Percentiles rank a stretch among this genome's conserved stretches.
Evolutionary conservation across 2,888 invertebrate genomes (phyloP).

Genomic region (Proisotoma minuta): DNA sequence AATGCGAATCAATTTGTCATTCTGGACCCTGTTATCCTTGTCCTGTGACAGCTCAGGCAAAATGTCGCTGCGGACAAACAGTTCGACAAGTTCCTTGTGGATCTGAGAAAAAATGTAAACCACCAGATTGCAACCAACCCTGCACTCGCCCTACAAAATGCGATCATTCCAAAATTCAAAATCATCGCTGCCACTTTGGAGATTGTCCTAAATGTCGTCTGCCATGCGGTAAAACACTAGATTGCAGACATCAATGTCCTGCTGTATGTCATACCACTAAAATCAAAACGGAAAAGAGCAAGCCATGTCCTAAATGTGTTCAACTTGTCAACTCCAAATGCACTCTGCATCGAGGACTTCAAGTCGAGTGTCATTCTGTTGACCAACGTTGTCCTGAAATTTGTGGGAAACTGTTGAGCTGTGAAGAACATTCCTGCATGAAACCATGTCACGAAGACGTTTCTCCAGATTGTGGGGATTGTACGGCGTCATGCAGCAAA

Average conservation of each 20-base stretch:
- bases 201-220: slow-evolving; percentile 78
- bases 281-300: slow-evolving; percentile 48
- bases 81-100: slow-evolving; percentile 80
- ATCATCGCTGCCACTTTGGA: slow-evolving; percentile 76
- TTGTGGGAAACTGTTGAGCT: slow-evolving; percentile 26
- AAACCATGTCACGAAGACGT: slow-evolving; percentile 37
- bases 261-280: slow-evolving; percentile 68
- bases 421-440: slow-evolving; percentile 28
- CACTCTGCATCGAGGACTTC: slow-evolving; percentile 27
- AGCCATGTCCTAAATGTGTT: slow-evolving; percentile 30
- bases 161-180: slow-evolving; percentile 69
- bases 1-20: slow-evolving; percentile 70
- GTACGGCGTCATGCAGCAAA: slow-evolving; percentile 41
- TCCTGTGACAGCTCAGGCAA: slow-evolving; percentile 62
- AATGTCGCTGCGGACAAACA: slow-evolving; percentile 76
- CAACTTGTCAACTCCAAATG: slow-evolving; percentile 31
- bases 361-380: slow-evolving; percentile 30
- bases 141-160: slow-evolving; percentile 70
- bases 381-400: slow-evolving; percentile 37
- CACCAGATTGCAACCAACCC: slow-evolving; percentile 68
- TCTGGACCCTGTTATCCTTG: slow-evolving; percentile 73
- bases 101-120: slow-evolving; percentile 65
- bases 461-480: slow-evolving; percentile 36
- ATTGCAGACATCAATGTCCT: slow-evolving; percentile 67
- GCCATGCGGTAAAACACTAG: slow-evolving; percentile 61